Conservation (phyloP, 2,797 vertebrate genomes). For the Urosaurus nigricauda region DNA sequence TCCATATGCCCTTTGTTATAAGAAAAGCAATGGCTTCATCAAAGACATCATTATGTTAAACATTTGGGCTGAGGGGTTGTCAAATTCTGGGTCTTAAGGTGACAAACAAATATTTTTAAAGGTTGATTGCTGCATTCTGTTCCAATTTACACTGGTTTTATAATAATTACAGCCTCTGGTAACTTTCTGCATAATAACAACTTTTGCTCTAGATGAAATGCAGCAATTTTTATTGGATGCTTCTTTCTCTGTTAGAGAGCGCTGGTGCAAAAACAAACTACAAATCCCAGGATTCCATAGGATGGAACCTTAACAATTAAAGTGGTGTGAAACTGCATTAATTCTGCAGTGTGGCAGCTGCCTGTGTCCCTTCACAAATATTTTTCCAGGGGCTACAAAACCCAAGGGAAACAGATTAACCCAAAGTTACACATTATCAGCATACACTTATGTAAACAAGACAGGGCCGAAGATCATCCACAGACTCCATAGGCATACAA, state of each 20-base stretch:
- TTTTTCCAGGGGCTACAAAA: background rate
- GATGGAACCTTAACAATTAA: no score
- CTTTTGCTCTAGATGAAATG: background rate
- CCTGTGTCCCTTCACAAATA: background rate
- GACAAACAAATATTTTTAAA: background rate
- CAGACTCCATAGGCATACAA: no score
- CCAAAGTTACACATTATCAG: background rate
- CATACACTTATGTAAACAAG: background rate
- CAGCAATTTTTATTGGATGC: background rate
- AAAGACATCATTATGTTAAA: background rate
- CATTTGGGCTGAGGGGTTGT: background rate
- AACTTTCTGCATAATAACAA: background rate
- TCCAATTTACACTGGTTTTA: background rate
- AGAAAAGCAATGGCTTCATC: slow-evolving; percentile 14
- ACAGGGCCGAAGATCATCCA: background rate
- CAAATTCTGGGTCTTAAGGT: background rate
- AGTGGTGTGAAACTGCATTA: no score
- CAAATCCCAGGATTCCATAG: no score
- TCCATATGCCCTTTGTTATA: background rate
- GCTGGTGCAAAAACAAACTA: no score
- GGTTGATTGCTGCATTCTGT: background rate
- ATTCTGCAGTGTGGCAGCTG: no score
- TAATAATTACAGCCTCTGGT: background rate
- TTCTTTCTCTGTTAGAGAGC: background rate
- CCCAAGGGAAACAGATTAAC: background rate